Evolutionary conservation across 2,888 invertebrate species (phyloP).

Genomic region (Bugulina stolonifera): DNA sequence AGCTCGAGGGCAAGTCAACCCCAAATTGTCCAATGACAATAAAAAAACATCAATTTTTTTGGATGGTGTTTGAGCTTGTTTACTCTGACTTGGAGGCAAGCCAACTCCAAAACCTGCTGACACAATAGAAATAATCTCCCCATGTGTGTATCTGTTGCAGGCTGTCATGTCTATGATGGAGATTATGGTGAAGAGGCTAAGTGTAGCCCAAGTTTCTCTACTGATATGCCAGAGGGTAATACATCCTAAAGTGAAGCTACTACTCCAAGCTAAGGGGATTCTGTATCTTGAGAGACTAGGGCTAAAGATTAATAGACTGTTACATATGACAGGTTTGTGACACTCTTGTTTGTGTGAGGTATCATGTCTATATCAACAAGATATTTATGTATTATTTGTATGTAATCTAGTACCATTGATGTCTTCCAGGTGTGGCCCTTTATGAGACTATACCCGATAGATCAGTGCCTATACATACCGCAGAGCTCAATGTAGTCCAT

Average conservation of each 20-base stretch:
- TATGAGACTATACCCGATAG: neutral
- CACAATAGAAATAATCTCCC: no score
- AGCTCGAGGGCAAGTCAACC: no score
- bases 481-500: neutral
- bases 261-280: neutral
- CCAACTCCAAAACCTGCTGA: no score
- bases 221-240: constrained; percentile 6
- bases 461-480: neutral
- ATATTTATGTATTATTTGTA: no score
- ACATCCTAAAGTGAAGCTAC: neutral
- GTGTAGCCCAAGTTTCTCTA: neutral
- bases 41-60: no score
- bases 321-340: constrained; percentile 1
- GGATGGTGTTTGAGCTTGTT: no score
- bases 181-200: neutral
- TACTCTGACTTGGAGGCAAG: no score
- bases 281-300: constrained; percentile 10
- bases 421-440: neutral
- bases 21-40: no score
- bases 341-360: neutral
- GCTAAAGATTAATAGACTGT: neutral
- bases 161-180: neutral
- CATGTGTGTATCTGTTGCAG: no score
- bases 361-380: no score
- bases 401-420: no score